Evolutionary conservation across 2,797 vertebrate species (phyloP).

Genomic region (Sebastes matsubarae): DNA sequence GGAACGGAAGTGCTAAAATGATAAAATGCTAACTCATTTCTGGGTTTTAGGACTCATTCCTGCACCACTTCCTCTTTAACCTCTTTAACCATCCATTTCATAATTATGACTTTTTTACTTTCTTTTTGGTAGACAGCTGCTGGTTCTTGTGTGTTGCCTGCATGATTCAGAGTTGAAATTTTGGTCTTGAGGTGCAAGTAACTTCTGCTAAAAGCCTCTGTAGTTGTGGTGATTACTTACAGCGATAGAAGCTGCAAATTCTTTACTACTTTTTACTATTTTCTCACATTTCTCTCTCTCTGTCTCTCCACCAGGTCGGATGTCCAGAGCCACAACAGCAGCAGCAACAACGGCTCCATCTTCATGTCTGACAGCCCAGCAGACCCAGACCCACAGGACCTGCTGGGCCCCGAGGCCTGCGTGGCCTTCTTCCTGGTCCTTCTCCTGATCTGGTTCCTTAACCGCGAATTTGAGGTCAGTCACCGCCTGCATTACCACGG

Average conservation of each 20-base stretch:
- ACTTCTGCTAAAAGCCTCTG: neutral
- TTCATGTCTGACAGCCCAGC: constrained; percentile 30
- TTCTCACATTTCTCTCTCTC: neutral
- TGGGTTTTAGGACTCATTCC: too few relatives aligned
- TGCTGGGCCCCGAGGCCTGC: constrained; percentile 87
- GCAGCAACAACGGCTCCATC: constrained; percentile 54
- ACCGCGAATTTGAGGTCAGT: constrained; percentile 97
- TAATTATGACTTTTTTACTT: neutral
- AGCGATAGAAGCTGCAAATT: neutral
- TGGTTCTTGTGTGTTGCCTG: neutral
- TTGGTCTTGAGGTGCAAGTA: neutral
- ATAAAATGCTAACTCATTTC: too few relatives aligned
- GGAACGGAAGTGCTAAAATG: too few relatives aligned
- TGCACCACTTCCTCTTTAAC: too few relatives aligned
- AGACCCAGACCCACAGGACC: constrained; percentile 61
- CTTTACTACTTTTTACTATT: neutral
- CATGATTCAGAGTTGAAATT: neutral
- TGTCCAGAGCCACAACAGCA: constrained; percentile 34
- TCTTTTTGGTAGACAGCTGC: neutral
- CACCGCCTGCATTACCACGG: constrained; percentile 98
- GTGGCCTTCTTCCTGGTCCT: constrained; percentile 94
- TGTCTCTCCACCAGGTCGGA: constrained; percentile 55
- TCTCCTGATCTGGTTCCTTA: constrained; percentile 97
- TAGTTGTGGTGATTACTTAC: neutral
- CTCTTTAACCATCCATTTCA: too few relatives aligned